These are phyloP conservation scores for Amaurobius ferox DNA, from an alignment of 2,888 invertebrate species.

Conservation along the genomic window DNA sequence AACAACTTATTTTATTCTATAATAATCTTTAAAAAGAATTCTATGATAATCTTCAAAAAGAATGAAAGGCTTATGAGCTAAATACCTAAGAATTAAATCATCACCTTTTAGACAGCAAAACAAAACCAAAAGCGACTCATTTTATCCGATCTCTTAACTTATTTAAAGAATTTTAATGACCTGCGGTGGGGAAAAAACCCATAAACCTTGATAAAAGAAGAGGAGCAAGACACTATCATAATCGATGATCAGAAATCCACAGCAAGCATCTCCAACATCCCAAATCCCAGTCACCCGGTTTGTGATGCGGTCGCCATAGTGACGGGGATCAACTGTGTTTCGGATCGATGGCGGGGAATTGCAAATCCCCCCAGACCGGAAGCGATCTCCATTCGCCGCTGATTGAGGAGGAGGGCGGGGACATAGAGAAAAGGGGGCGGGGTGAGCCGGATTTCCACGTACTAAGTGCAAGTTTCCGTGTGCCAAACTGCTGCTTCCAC, in stretches of 20 bases:
- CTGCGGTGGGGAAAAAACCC: background rate
- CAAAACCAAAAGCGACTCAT: background rate
- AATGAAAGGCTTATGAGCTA: background rate
- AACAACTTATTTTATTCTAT: no score
- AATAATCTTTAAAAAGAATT: no score
- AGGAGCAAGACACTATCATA: slow-evolving; percentile 23
- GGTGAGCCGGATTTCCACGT: slow-evolving; percentile 73
- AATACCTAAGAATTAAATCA: background rate
- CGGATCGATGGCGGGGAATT: slow-evolving; percentile 43
- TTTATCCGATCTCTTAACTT: background rate
- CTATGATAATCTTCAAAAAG: background rate
- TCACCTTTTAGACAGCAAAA: background rate
- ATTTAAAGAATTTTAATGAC: slow-evolving; percentile 1
- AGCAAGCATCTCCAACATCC: slow-evolving; percentile 36
- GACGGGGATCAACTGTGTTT: slow-evolving; percentile 51
- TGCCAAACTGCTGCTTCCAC: slow-evolving; percentile 72
- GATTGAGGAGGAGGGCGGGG: slow-evolving; percentile 71
- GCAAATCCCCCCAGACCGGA: slow-evolving; percentile 63
- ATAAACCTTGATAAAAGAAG: slow-evolving; percentile 10
- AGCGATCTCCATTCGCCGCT: slow-evolving; percentile 71
- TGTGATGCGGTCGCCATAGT: slow-evolving; percentile 57
- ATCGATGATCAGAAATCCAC: slow-evolving; percentile 43
- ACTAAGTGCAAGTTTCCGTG: slow-evolving; percentile 73
- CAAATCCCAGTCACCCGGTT: slow-evolving; percentile 45
- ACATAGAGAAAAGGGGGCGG: slow-evolving; percentile 42